Percentiles rank a stretch among this genome's conserved stretches.
These are phyloP conservation scores for Zelostemma sp. DNA, from an alignment of 1,140 invertebrate genomes.

Conservation along the genomic window DNA sequence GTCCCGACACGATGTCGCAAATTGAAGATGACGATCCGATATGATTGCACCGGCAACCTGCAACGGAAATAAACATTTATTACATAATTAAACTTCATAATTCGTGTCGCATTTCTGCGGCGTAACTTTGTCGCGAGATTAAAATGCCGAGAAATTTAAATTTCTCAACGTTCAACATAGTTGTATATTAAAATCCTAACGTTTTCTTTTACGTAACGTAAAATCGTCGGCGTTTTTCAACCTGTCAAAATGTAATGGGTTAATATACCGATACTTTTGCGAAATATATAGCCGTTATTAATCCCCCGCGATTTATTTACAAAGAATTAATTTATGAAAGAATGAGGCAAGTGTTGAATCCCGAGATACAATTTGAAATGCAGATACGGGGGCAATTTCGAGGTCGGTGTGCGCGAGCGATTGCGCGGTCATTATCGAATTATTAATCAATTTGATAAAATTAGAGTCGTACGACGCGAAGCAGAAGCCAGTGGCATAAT, in stretches of 20 bases:
- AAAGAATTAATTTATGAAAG: constrained; percentile 1
- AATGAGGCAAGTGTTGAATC: not conserved
- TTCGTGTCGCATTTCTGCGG: too few species aligned
- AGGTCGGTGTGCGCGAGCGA: constrained; percentile 1
- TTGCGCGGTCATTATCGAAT: constrained; percentile 14
- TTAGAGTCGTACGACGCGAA: not conserved
- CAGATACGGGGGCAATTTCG: constrained; percentile 10
- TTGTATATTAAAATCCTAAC: too few species aligned
- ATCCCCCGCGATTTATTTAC: constrained; percentile 5
- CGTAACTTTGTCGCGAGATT: too few species aligned
- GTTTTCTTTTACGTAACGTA: too few species aligned
- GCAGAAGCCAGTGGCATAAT: constrained; percentile 11
- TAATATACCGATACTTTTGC: not conserved
- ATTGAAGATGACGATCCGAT: constrained; percentile 79
- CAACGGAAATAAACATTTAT: constrained; percentile 50
- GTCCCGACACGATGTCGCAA: constrained; percentile 89
- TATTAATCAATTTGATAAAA: constrained; percentile 17
- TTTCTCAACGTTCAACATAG: too few species aligned
- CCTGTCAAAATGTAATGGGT: not conserved
- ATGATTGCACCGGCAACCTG: constrained; percentile 82
- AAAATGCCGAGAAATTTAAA: too few species aligned
- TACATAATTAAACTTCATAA: constrained; percentile 18
- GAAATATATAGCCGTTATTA: not conserved
- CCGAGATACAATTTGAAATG: constrained; percentile 11
- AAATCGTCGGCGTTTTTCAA: too few species aligned